Evolutionary conservation across 2,113 vertebrate genomes (phyloP).

Genomic region (Prolemur simus): DNA sequence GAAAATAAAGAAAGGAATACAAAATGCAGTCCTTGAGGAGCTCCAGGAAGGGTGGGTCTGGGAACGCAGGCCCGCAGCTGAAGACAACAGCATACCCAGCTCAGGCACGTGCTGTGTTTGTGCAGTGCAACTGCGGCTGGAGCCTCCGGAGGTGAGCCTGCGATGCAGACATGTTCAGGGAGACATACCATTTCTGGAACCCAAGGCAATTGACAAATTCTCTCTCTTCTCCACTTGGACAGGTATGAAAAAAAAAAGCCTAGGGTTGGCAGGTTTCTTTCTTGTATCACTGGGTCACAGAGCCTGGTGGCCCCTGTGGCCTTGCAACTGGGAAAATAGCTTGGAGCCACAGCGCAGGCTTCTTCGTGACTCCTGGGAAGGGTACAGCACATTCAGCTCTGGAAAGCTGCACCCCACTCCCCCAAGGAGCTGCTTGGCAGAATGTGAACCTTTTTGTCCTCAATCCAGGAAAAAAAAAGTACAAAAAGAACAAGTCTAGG

Average conservation of each 20-base stretch:
- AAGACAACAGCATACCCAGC: background rate
- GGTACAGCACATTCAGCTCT: slow-evolving; percentile 26
- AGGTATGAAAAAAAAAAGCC: background rate
- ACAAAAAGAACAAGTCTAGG: slow-evolving; percentile 82
- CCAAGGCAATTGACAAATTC: background rate
- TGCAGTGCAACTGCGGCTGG: background rate
- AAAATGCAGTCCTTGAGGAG: background rate
- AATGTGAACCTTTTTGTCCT: slow-evolving; percentile 61
- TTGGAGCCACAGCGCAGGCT: background rate
- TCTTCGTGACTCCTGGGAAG: slow-evolving; percentile 28
- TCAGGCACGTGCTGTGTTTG: background rate
- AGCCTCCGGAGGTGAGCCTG: background rate
- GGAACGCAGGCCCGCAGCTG: background rate
- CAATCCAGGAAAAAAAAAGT: slow-evolving; percentile 51
- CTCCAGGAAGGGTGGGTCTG: background rate
- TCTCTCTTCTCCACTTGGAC: background rate
- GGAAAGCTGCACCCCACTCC: slow-evolving; percentile 25
- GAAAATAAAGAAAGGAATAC: background rate
- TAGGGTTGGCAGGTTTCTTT: background rate
- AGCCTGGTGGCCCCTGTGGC: background rate
- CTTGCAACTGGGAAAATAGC: background rate
- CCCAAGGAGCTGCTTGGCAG: slow-evolving; percentile 58
- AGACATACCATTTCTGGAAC: background rate
- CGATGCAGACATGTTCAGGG: background rate
- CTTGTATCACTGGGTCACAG: background rate